Evolutionary conservation across 2,797 vertebrate species (phyloP).

Genomic region (Argentina silus): DNA sequence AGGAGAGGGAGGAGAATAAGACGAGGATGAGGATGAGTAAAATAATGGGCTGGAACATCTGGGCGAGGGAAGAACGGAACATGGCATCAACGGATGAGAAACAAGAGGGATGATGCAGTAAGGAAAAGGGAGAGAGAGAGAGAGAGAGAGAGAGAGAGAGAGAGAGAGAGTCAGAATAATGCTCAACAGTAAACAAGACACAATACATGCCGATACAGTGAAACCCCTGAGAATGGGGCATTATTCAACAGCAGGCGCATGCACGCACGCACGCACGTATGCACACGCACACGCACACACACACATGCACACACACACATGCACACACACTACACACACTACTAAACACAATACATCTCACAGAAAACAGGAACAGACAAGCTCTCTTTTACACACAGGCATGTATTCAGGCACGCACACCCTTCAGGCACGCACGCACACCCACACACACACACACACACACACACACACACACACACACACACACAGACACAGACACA

Average conservation of each 20-base stretch:
- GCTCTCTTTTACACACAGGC: not conserved
- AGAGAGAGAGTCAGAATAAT: conserved; percentile 39
- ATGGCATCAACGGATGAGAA: conserved; percentile 18
- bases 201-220: not conserved
- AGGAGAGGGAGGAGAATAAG: conserved; percentile 98
- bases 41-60: conserved; percentile 99
- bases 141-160: conserved; percentile 43
- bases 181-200: conserved; percentile 10
- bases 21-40: conserved; percentile 99
- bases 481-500: not conserved
- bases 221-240: not conserved
- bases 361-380: not conserved
- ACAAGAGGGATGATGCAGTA: conserved; percentile 30
- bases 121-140: conserved; percentile 17
- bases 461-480: not conserved
- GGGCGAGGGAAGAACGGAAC: conserved; percentile 72
- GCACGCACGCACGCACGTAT: not conserved
- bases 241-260: not conserved
- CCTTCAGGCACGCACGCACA: not conserved
- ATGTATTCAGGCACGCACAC: not conserved
- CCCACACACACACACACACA: not conserved
- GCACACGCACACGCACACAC: not conserved
- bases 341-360: conserved; percentile 3
- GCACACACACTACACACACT: not conserved
- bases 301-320: not conserved